phyloP scores from a whole-genome alignment of 2,888 invertebrate genomes.

The Euproctis similis region DNA sequence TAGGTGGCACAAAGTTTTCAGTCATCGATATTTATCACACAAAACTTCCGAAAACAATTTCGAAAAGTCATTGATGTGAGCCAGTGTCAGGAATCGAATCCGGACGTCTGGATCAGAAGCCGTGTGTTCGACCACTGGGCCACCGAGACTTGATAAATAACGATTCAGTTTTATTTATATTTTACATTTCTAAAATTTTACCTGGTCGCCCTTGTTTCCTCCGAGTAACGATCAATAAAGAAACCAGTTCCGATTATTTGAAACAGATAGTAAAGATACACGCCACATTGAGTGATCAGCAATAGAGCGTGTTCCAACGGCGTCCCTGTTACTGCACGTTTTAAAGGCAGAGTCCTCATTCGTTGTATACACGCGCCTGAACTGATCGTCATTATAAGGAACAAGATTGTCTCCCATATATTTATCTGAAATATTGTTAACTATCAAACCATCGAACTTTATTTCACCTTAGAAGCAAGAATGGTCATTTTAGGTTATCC shows the following conservation, averaged over 20 bases:
- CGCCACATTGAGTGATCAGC: constrained; percentile 86
- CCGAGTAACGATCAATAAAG: constrained; percentile 52
- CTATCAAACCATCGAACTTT: too few relatives aligned
- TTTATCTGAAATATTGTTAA: constrained; percentile 73
- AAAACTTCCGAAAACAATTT: too few relatives aligned
- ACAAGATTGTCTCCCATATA: constrained; percentile 68
- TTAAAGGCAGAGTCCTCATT: constrained; percentile 53
- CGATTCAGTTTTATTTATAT: neutral
- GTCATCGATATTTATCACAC: too few relatives aligned
- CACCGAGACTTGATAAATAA: too few relatives aligned
- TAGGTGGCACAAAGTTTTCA: too few relatives aligned
- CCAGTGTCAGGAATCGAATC: too few relatives aligned
- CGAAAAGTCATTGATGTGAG: too few relatives aligned
- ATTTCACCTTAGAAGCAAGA: too few relatives aligned
- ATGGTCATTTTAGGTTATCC: too few relatives aligned
- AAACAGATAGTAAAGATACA: constrained; percentile 85
- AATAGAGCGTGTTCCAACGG: constrained; percentile 83
- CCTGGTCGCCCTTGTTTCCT: constrained; percentile 56
- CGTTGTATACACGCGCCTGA: constrained; percentile 60
- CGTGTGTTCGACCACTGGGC: too few relatives aligned
- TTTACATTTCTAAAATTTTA: constrained; percentile 14
- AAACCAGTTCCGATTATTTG: constrained; percentile 85
- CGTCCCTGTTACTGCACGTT: constrained; percentile 44
- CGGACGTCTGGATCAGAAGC: too few relatives aligned
- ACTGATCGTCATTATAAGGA: constrained; percentile 56